Conservation (phyloP, 2,113 vertebrate genomes). For the Triplophysa tibetana region DNA sequence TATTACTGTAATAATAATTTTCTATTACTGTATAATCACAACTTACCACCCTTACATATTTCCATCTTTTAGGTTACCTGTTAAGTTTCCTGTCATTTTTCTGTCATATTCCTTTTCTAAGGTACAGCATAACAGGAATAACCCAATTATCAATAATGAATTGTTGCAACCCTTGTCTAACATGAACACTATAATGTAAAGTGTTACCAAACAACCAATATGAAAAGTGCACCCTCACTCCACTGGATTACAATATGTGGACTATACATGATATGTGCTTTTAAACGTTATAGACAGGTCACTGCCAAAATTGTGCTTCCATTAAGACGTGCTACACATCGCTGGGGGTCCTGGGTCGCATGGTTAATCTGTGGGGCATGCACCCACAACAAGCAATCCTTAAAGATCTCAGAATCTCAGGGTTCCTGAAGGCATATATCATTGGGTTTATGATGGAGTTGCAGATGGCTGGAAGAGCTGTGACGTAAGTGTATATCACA, state of each 20-base stretch:
- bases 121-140: too few relatives aligned
- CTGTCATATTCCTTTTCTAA: too few relatives aligned
- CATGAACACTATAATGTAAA: not conserved
- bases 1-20: not conserved
- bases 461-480: constrained; percentile 84
- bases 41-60: too few relatives aligned
- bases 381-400: constrained; percentile 87
- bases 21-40: too few relatives aligned
- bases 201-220: constrained; percentile 30
- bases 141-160: not conserved
- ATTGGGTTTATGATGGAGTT: constrained; percentile 90
- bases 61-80: too few relatives aligned
- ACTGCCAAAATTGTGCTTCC: not conserved
- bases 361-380: constrained; percentile 76
- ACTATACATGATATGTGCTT: constrained; percentile 7
- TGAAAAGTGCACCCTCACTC: not conserved
- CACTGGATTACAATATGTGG: constrained; percentile 43
- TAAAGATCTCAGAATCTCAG: constrained; percentile 88
- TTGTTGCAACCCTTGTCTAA: not conserved
- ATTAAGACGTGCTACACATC: constrained; percentile 76
- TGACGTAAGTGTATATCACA: constrained; percentile 81
- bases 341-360: constrained; percentile 85
- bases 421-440: constrained; percentile 90
- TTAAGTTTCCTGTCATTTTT: too few relatives aligned
- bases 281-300: not conserved